These are phyloP conservation scores for Tenthredo notha DNA, from an alignment of 2,888 invertebrate species.

Conservation along the genomic window DNA sequence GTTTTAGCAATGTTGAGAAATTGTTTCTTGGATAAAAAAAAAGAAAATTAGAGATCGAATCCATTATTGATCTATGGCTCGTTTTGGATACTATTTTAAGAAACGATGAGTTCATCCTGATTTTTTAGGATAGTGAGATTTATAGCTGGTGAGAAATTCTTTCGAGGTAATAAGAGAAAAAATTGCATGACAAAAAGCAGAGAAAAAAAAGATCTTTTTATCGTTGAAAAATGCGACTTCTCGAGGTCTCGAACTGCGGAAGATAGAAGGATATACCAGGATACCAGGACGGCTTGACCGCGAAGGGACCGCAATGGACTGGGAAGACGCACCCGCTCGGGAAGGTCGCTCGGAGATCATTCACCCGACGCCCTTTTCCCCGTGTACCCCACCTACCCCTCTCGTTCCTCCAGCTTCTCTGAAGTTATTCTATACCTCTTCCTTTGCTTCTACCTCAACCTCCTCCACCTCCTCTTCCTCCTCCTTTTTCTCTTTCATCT, in stretches of 20 bases:
- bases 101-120: background rate
- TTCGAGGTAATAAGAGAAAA: background rate
- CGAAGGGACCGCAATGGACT: constrained; percentile 35
- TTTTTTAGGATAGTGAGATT: background rate
- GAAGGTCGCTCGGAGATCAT: constrained; percentile 70
- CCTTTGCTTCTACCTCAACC: constrained; percentile 57
- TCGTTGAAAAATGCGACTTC: background rate
- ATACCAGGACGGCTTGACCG: constrained; percentile 32
- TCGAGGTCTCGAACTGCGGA: constrained; percentile 15
- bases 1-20: too few species aligned
- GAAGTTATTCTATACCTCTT: constrained; percentile 59
- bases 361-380: constrained; percentile 71
- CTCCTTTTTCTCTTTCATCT: constrained; percentile 56
- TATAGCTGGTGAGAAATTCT: background rate
- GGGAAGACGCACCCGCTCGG: constrained; percentile 55
- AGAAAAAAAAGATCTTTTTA: background rate
- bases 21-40: too few species aligned
- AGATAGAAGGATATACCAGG: constrained; percentile 15
- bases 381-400: constrained; percentile 60
- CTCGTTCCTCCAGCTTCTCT: constrained; percentile 58
- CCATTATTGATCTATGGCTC: background rate
- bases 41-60: too few species aligned
- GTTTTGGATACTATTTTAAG: background rate
- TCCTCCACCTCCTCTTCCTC: constrained; percentile 55
- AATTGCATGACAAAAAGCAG: too few species aligned